Base-by-base conservation (phyloP, 2,888 invertebrate species). In the Hoplodrina ambigua region DNA sequence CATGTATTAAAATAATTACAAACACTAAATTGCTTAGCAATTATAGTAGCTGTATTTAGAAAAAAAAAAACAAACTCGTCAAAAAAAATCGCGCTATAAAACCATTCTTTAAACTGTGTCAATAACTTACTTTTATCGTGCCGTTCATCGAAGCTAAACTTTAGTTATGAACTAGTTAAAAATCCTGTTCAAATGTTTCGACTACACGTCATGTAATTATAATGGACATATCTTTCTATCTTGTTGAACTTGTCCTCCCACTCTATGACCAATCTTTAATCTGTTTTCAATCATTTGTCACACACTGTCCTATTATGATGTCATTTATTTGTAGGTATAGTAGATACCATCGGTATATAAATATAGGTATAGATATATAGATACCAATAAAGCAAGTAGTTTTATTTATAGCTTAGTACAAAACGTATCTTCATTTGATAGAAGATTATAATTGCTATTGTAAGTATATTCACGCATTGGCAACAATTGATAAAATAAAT, bases 241-340 rank as follows among this genome's bases (percentile, higher is more conserved):
- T 72, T 56, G 68, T 57, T 46, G 17, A 68, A 72, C 80, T 25
- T 64, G 75, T 80, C 69, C 82, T 60, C 80, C 83, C 73, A 81
- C 83, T 54, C 20, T 41, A n/a, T 57, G 49, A 20, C 62, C 46
- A 53, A 68, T 80, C 6, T 67, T 54, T 64, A 64, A 75, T 74
- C 62, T n/a, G 33, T 57, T 70, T 63, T 77, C 58, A 77, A 69
- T 68, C 62, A 68, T 59, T 33, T 55, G 61, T 52, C 65, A 76
- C 69, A 63, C 69, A 66, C 53, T 33, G 37, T 41, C 20, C 20
- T 53, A 25, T 6, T 25, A 58, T 33, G 54, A 58, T 54, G 49
- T 68, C 13, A 73, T 52, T 66, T 41, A 33, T 58, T 52, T 37
- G 17, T 20, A n/a, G n/a, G n/a, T n/a, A n/a, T n/a, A n/a, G n/a